Evolutionary conservation across 2,113 vertebrate genomes (phyloP).

Genomic region (Lonchura striata): DNA sequence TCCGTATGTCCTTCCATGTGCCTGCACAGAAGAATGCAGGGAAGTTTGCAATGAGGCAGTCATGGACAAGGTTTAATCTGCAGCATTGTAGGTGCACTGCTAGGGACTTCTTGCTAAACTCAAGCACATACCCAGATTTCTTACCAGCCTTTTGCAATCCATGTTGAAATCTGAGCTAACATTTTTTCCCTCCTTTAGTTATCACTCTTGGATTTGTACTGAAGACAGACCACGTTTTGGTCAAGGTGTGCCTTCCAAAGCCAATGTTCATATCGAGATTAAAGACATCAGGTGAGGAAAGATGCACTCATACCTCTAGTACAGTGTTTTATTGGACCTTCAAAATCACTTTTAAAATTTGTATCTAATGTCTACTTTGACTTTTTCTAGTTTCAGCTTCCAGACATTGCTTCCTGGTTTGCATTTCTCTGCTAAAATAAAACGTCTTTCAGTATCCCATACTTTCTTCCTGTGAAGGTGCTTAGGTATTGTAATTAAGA

Average conservation of each 20-base stretch:
- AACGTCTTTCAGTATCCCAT: neutral
- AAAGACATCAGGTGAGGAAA: neutral
- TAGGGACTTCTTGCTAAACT: neutral
- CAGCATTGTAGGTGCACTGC: neutral
- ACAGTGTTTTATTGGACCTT: neutral
- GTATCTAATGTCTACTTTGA: neutral
- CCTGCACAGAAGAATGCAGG: neutral
- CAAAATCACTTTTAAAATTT: neutral
- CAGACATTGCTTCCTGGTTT: neutral
- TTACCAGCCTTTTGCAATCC: neutral
- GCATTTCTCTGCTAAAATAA: neutral
- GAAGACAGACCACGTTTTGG: neutral
- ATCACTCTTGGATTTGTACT: neutral
- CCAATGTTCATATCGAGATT: neutral
- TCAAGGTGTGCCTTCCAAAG: neutral
- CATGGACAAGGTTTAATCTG: neutral
- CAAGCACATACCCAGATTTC: neutral
- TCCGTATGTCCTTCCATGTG: neutral
- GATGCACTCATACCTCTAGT: neutral
- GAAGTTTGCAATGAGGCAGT: neutral
- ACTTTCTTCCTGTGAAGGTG: neutral
- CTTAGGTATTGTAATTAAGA: neutral
- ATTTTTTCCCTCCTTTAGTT: neutral
- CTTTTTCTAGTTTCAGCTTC: neutral
- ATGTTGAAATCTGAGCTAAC: neutral